phyloP scores from a whole-genome alignment of 2,113 vertebrate species.

The Colistium nudipinnis region DNA sequence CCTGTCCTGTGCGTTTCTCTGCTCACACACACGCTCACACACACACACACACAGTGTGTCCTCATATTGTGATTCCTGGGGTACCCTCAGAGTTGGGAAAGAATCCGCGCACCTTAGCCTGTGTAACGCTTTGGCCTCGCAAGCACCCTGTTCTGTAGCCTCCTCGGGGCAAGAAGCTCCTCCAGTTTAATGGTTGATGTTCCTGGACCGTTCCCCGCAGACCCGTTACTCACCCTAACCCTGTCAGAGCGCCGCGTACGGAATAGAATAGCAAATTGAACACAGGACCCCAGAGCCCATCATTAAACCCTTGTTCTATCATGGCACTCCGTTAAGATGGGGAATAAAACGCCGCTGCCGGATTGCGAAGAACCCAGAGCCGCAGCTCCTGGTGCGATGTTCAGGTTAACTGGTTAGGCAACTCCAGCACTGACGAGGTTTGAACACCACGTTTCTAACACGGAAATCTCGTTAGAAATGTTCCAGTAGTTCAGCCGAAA shows the following conservation, averaged over 20 bases:
- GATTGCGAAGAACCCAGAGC: constrained; percentile 39
- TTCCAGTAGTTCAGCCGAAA: constrained; percentile 34
- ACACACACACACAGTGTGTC: too few species aligned
- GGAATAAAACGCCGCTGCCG: constrained; percentile 45
- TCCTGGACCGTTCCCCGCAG: constrained; percentile 49
- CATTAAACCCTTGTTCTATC: constrained; percentile 70
- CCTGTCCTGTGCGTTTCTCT: constrained; percentile 13
- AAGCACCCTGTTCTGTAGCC: constrained; percentile 19
- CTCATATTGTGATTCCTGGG: background rate
- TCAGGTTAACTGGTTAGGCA: constrained; percentile 45
- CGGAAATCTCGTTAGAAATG: constrained; percentile 16
- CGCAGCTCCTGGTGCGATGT: constrained; percentile 27
- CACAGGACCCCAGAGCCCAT: constrained; percentile 60
- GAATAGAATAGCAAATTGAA: constrained; percentile 71
- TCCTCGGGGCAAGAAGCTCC: constrained; percentile 39
- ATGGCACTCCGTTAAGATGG: constrained; percentile 36
- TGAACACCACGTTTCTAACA: constrained; percentile 21
- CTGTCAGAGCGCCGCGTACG: constrained; percentile 44
- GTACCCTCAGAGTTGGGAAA: too few species aligned
- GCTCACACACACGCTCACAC: constrained; percentile 31
- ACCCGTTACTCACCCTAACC: constrained; percentile 57
- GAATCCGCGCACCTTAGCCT: constrained; percentile 7
- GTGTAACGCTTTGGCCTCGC: constrained; percentile 32
- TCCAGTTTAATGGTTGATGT: constrained; percentile 62
- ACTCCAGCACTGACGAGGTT: constrained; percentile 21